Conservation (phyloP, 2,797 vertebrate species). For the Diplodus puntazzo region DNA sequence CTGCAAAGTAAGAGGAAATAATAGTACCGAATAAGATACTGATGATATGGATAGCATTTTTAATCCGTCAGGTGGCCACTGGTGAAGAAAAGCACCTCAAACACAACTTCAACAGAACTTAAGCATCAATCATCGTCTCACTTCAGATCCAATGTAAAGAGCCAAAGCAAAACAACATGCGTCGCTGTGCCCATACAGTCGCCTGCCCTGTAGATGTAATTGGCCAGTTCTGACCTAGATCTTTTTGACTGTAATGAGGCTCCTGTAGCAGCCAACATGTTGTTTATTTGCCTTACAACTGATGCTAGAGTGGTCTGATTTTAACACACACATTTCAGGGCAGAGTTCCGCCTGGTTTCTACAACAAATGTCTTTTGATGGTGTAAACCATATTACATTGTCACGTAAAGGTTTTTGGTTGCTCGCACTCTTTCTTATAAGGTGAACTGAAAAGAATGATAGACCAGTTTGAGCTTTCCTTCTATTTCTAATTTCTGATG, state of each 20-base stretch:
- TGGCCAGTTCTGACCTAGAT: constrained; percentile 1
- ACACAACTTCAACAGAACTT: constrained; percentile 15
- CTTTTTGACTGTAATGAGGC: constrained; percentile 13
- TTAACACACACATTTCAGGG: neutral
- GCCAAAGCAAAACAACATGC: neutral
- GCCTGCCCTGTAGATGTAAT: neutral
- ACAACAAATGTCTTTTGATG: neutral
- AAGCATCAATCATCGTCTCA: constrained; percentile 16
- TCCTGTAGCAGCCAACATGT: neutral
- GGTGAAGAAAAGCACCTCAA: neutral
- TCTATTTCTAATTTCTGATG: neutral
- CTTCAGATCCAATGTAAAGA: constrained; percentile 13
- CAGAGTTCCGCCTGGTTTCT: neutral
- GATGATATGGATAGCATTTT: too few species aligned
- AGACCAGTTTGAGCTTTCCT: neutral
- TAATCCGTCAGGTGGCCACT: neutral
- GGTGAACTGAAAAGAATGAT: neutral
- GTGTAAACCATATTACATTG: neutral
- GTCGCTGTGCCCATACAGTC: neutral
- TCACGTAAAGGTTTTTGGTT: neutral
- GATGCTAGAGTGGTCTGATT: neutral
- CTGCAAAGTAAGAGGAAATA: too few species aligned
- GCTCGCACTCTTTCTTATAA: neutral
- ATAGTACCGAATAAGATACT: too few species aligned
- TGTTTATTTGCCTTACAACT: neutral